Percentiles rank a stretch among this genome's conserved stretches.
phyloP scores from a whole-genome alignment of 2,113 vertebrate genomes.

The Nycticryphes semicollaris region DNA sequence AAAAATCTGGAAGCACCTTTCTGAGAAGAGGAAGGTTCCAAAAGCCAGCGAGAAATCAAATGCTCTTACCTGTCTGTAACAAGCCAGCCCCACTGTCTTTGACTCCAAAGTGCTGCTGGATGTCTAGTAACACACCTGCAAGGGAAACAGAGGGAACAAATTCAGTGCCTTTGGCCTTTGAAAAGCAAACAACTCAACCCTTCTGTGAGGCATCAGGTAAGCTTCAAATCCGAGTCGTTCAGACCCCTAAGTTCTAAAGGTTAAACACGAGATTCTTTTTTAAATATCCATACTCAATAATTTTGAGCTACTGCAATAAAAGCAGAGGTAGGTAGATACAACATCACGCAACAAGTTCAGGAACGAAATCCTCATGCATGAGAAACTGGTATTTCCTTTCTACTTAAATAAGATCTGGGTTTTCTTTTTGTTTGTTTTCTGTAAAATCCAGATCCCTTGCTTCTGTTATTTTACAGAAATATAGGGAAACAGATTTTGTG shows the following conservation, averaged over 20 bases:
- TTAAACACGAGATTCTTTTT: neutral
- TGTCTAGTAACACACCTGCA: slow-evolving; percentile 88
- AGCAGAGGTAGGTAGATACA: neutral
- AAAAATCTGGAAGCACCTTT: neutral
- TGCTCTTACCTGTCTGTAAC: slow-evolving; percentile 88
- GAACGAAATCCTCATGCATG: neutral
- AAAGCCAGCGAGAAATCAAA: neutral
- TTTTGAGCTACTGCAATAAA: neutral
- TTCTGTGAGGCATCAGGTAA: neutral
- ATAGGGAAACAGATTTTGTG: neutral
- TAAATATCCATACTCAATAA: neutral
- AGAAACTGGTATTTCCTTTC: neutral
- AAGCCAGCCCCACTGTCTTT: slow-evolving; percentile 87
- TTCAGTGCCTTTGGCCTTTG: neutral
- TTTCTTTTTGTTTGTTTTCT: neutral
- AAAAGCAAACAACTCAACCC: neutral
- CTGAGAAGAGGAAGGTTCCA: neutral
- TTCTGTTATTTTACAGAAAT: neutral
- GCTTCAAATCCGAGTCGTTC: neutral
- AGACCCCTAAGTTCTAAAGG: neutral
- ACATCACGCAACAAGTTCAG: neutral
- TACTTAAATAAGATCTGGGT: neutral
- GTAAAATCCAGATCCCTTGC: neutral
- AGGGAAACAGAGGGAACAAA: neutral
- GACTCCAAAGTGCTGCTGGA: slow-evolving; percentile 87